These are phyloP conservation scores for Melanotaenia boesemani DNA, from an alignment of 2,797 vertebrate genomes.

Conservation along the genomic window DNA sequence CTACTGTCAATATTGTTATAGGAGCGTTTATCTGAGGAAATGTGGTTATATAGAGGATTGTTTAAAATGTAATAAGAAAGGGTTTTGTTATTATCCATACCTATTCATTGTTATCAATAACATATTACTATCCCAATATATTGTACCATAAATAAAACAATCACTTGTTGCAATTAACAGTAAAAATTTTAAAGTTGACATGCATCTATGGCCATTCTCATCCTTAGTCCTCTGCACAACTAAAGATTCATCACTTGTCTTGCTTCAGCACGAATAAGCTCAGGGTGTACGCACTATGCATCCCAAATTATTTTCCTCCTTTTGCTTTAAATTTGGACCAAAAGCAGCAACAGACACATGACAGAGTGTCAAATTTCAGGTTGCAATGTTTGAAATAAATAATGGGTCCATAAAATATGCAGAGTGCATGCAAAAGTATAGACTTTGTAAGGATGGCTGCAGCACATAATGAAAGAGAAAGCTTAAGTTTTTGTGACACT, in stretches of 20 bases:
- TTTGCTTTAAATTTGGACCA: not conserved
- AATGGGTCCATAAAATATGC: not conserved
- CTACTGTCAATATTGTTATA: not conserved
- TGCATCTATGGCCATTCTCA: not conserved
- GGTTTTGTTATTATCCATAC: not conserved
- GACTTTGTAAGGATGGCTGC: not conserved
- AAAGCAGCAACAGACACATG: not conserved
- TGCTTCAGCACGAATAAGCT: not conserved
- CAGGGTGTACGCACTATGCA: not conserved
- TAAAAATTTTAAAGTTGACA: not conserved
- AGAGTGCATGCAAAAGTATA: not conserved
- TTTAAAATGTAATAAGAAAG: not conserved
- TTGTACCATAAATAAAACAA: not conserved
- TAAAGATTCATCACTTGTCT: not conserved
- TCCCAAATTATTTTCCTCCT: not conserved
- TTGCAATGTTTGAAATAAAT: not conserved
- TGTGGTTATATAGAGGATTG: not conserved
- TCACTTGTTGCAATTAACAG: not conserved
- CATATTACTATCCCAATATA: not conserved
- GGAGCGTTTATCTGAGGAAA: not conserved
- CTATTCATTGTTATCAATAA: not conserved
- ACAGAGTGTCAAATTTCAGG: too few relatives aligned
- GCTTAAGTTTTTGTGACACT: not conserved
- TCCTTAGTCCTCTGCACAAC: not conserved
- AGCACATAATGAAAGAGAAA: not conserved